Conservation (phyloP, 2,888 invertebrate species). For the Tipula helvola region DNA sequence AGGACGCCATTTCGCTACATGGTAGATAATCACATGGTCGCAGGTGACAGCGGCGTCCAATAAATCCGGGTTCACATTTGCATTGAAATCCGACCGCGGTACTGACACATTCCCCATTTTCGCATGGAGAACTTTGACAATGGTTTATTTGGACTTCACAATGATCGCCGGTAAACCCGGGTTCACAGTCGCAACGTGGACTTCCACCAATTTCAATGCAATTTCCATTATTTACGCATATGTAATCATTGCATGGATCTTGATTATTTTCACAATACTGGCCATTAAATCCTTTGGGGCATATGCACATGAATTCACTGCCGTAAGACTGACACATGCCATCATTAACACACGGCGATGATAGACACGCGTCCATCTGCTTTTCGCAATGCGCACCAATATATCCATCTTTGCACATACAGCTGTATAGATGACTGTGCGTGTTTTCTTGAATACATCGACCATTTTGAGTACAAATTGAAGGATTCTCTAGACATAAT, state of each 20-base stretch:
- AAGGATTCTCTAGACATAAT: constrained; percentile 30
- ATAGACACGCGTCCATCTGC: constrained; percentile 36
- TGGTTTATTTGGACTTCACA: constrained; percentile 40
- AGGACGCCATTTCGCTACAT: constrained; percentile 37
- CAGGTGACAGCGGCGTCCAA: constrained; percentile 42
- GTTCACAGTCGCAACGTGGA: constrained; percentile 22
- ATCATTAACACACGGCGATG: constrained; percentile 42
- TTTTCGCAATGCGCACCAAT: constrained; percentile 40
- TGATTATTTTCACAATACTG: constrained; percentile 36
- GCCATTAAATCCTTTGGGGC: constrained; percentile 39
- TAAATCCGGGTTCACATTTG: constrained; percentile 37
- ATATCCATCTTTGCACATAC: constrained; percentile 39
- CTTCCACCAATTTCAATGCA: constrained; percentile 29
- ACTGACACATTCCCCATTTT: constrained; percentile 33
- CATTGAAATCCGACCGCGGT: constrained; percentile 36
- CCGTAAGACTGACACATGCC: constrained; percentile 36
- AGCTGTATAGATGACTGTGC: constrained; percentile 29
- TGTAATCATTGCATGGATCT: constrained; percentile 20
- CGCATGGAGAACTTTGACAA: constrained; percentile 37
- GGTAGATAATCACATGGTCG: constrained; percentile 45
- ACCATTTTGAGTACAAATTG: constrained; percentile 24
- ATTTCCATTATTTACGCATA: constrained; percentile 34
- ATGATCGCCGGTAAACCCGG: constrained; percentile 30
- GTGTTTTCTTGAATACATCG: constrained; percentile 25
- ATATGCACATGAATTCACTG: constrained; percentile 32